Percentiles rank a stretch among this genome's conserved stretches.
Evolutionary conservation across 2,797 vertebrate genomes (phyloP).

Genomic region (Pseudochromis fuscus): DNA sequence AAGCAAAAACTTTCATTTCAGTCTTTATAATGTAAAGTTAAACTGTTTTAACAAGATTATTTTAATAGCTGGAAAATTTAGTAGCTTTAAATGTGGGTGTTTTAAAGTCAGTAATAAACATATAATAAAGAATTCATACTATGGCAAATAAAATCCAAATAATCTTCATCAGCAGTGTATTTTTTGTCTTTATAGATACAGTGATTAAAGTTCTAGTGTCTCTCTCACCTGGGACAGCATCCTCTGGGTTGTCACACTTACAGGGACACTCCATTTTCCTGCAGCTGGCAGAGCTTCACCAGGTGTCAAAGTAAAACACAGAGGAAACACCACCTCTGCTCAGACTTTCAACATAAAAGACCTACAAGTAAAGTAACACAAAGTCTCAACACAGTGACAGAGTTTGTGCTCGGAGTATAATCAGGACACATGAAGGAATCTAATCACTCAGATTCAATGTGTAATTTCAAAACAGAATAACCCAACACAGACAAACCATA

Average conservation of each 20-base stretch:
- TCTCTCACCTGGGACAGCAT: conserved; percentile 63
- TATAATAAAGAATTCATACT: not conserved
- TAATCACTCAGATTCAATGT: not conserved
- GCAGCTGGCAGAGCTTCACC: not conserved
- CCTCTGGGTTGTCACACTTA: conserved; percentile 61
- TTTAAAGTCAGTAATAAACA: not conserved
- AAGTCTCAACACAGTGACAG: too few relatives aligned
- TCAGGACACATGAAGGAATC: not conserved
- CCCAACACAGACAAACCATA: not conserved
- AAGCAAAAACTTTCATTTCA: not conserved
- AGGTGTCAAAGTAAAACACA: not conserved
- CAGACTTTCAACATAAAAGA: conserved; percentile 34
- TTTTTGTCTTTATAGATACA: not conserved
- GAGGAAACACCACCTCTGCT: not conserved
- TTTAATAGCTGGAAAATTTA: not conserved
- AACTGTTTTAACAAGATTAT: not conserved
- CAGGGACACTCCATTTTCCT: conserved; percentile 78
- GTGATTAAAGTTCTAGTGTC: not conserved
- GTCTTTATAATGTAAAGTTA: not conserved
- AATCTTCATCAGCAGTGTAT: not conserved
- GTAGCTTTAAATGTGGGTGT: not conserved
- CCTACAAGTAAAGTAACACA: not conserved
- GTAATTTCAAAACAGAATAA: not conserved
- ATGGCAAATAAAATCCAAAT: not conserved
- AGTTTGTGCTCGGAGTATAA: not conserved